Evolutionary conservation across 2,797 vertebrate species (phyloP), one percentile per base, ranked within the genome.

Genomic region (Columba guinea): DNA sequence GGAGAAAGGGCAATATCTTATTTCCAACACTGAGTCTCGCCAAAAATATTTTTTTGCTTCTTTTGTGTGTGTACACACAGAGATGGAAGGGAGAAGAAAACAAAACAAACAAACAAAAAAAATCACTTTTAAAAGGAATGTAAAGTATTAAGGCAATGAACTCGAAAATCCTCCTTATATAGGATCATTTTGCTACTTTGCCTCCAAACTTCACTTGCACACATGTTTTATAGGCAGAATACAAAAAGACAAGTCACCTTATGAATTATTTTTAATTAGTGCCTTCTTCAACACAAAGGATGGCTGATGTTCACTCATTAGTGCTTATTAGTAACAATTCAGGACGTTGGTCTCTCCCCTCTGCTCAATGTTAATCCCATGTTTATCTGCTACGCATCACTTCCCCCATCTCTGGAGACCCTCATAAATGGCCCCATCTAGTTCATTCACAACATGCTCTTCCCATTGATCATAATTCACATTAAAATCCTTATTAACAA

Each of bases 251-350:
- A 86, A 79, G 44, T 30, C 18, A 88, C 14, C 4, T 69, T 14
- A 79, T 20, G 1, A 68, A 82, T 76, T 81, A 68, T 28, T 84
- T 91, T 84, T 93, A 89, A 90, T 92, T 90, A 92, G 46, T 62
- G 52, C 27, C 41, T 90, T 82, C 85, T 88, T 68, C 55, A 91
- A 81, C 69, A 95, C 73, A 94, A 94, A 96, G 44, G 34, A 69
- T 13, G 7, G 65, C 41, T 76, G 35, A 32, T 55, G 35, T 59
- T 94, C 73, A 73, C 41, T 93, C 80, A 94, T 91, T 83, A 93
- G 74, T 32, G 62, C 53, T 84, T 78, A 89, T 84, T 94, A 95
- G 83, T 28, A 93, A n/a, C 80, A 84, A 84, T 56, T 87, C 28
- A 53, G 32, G 28, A 82, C 32, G 20, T 5, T 32, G 28, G 35